Percentiles rank a stretch among this genome's conserved stretches.
These are phyloP conservation scores for Sylvicapra grimmia DNA, from an alignment of 2,113 vertebrate genomes.

Conservation along the genomic window DNA sequence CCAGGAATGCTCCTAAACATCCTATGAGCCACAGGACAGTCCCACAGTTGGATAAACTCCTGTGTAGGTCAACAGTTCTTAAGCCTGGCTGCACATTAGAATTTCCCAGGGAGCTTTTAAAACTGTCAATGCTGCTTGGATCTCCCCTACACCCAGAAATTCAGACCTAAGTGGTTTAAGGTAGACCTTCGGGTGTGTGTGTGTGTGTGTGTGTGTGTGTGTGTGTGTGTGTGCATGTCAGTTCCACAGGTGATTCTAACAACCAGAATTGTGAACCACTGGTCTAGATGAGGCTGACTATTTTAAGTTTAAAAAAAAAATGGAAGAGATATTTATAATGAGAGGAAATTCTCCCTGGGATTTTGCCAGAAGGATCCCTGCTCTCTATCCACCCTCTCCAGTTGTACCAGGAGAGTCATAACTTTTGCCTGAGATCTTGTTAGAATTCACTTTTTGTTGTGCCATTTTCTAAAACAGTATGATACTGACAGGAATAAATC, in stretches of 20 bases:
- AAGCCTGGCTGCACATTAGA: not conserved
- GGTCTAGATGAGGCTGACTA: not conserved
- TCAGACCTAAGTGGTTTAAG: not conserved
- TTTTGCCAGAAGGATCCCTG: not conserved
- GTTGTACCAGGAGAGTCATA: not conserved
- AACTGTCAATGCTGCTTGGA: not conserved
- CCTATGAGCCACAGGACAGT: not conserved
- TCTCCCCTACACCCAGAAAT: not conserved
- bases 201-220: not conserved
- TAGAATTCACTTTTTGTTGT: not conserved
- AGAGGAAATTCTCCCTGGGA: not conserved
- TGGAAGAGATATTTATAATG: not conserved
- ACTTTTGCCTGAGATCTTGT: not conserved
- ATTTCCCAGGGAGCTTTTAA: not conserved
- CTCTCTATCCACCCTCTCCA: not conserved
- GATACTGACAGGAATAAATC: not conserved
- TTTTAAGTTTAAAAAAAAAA: not conserved
- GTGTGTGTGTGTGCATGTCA: not conserved
- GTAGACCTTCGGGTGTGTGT: not conserved
- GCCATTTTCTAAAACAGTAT: not conserved
- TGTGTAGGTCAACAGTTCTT: not conserved
- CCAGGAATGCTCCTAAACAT: not conserved
- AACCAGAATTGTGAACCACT: not conserved
- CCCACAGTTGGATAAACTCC: not conserved
- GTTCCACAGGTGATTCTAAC: not conserved